Percentiles rank a stretch among this genome's conserved stretches.
Conservation (phyloP, 2,888 invertebrate genomes). For the Hydraecia micacea region DNA sequence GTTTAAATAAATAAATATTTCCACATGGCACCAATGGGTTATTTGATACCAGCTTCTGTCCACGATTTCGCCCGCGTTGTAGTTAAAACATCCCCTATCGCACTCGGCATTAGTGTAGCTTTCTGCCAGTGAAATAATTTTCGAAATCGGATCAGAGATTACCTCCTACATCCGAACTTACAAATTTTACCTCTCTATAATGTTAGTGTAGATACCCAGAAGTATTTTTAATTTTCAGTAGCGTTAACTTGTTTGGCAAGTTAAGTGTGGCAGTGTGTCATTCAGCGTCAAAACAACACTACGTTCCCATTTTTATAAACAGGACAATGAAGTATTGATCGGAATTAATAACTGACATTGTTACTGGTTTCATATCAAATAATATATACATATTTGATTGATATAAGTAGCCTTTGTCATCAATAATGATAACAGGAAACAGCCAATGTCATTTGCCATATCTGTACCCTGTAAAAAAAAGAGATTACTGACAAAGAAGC, state of each 20-base stretch:
- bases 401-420: slow-evolving; percentile 1
- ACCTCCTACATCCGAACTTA: not conserved
- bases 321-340: slow-evolving; percentile 17
- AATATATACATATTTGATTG: slow-evolving; percentile 13
- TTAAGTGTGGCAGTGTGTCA: not conserved
- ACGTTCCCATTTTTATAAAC: slow-evolving; percentile 28
- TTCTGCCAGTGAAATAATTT: not conserved
- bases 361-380: slow-evolving; percentile 17
- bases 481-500: slow-evolving; percentile 4
- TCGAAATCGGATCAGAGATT: not conserved
- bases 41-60: not conserved
- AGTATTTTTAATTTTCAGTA: not conserved
- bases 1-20: no score
- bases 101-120: not conserved
- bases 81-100: not conserved
- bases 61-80: not conserved
- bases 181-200: not conserved
- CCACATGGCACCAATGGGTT: not conserved
- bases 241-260: not conserved
- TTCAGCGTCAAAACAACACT: slow-evolving; percentile 3
- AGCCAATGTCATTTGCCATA: not conserved
- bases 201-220: not conserved
- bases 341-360: slow-evolving; percentile 30
- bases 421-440: slow-evolving; percentile 1
- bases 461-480: slow-evolving; percentile 15